Evolutionary conservation across 92 coral and sea anemone genomes (phyloP).

Genomic region (Porites rus): DNA sequence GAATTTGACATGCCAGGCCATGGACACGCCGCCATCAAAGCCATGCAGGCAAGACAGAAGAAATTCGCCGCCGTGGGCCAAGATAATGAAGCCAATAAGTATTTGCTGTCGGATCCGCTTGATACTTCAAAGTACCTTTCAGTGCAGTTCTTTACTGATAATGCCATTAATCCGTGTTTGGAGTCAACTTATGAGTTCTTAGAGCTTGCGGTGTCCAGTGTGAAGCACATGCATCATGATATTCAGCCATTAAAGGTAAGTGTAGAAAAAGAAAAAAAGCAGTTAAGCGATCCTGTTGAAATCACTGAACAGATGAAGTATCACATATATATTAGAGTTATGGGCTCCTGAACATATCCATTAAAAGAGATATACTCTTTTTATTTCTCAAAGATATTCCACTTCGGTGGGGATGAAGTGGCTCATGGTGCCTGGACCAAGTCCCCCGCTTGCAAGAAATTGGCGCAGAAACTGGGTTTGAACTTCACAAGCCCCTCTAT

Average conservation of each 20-base stretch:
- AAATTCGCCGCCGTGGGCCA: slow-evolving; percentile 77
- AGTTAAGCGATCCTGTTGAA: not conserved
- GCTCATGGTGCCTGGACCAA: slow-evolving; percentile 98
- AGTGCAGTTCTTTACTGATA: slow-evolving; percentile 93
- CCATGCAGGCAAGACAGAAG: slow-evolving; percentile 86
- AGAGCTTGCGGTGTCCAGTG: slow-evolving; percentile 80
- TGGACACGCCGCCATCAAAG: slow-evolving; percentile 95
- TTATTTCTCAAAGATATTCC: slow-evolving; percentile 49
- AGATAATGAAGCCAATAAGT: slow-evolving; percentile 69
- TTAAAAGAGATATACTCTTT: not conserved
- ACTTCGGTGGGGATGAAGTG: slow-evolving; percentile 98
- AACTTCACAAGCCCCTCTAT: slow-evolving; percentile 86
- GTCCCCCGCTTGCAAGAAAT: slow-evolving; percentile 87
- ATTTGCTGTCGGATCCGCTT: slow-evolving; percentile 80
- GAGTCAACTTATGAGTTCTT: slow-evolving; percentile 93
- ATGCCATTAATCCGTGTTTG: slow-evolving; percentile 96
- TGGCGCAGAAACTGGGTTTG: slow-evolving; percentile 80
- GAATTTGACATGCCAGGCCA: slow-evolving; percentile 99
- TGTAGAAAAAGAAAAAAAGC: not conserved
- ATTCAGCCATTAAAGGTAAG: slow-evolving; percentile 80
- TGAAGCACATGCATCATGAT: slow-evolving; percentile 78
- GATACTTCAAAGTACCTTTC: slow-evolving; percentile 93
- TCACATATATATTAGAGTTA: not conserved
- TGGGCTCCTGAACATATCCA: too few relatives aligned
- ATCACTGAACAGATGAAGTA: not conserved